Evolutionary conservation across 2,113 vertebrate genomes (phyloP).

Genomic region (Thunnus thynnus): DNA sequence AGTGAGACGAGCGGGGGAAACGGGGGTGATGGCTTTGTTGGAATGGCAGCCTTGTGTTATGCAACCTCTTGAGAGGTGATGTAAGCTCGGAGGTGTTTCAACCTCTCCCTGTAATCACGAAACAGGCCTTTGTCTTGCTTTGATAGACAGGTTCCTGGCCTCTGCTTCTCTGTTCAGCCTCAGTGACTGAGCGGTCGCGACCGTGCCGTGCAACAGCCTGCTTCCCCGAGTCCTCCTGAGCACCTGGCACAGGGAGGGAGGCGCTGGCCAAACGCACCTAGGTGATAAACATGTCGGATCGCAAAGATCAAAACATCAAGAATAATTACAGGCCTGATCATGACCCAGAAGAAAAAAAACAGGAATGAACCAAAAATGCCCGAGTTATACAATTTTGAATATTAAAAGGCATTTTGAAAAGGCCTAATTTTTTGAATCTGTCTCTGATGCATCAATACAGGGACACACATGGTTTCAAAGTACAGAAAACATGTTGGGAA

Average conservation of each 20-base stretch:
- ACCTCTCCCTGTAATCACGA: constrained; percentile 78
- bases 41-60: constrained; percentile 67
- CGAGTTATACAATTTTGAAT: no score
- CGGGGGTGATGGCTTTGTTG: constrained; percentile 61
- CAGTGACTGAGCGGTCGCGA: constrained; percentile 28
- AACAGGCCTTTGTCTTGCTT: constrained; percentile 75
- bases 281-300: constrained; percentile 14
- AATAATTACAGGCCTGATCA: constrained; percentile 19
- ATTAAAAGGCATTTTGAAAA: no score
- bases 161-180: constrained; percentile 44
- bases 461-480: constrained; percentile 11
- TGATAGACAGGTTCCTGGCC: constrained; percentile 74
- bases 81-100: constrained; percentile 78
- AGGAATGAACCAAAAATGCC: no score
- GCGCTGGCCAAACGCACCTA: constrained; percentile 6
- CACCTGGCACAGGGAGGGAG: constrained; percentile 35
- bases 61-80: constrained; percentile 78
- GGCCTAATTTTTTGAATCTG: not conserved
- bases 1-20: constrained; percentile 32
- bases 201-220: constrained; percentile 16
- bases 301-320: constrained; percentile 13
- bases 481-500: constrained; percentile 23
- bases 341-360: constrained; percentile 17
- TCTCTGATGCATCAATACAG: constrained; percentile 32
- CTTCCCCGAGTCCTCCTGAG: constrained; percentile 23